Evolutionary conservation across 2,888 invertebrate genomes (phyloP), one percentile per base, ranked within the genome.

Genomic region (Panorpa germanica): DNA sequence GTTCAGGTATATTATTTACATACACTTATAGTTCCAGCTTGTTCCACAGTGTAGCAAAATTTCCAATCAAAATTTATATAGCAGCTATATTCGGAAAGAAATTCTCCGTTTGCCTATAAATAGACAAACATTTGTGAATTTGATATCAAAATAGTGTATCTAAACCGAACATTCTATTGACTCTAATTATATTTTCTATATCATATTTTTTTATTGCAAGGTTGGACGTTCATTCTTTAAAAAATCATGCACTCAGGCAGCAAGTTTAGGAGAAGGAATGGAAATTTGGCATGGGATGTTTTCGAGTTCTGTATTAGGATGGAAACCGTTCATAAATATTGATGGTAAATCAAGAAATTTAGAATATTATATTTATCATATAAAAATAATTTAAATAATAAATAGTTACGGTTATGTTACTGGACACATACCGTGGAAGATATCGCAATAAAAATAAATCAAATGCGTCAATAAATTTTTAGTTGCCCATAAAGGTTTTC

Each of bases 251-350:
- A 12, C 32, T 2, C 13, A n/a, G 8, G 9, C 36, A 2, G 28
- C 39, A n/a, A 59, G 62, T 45, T 58, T 96, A 6, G 71, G 76
- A 1, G 74, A 72, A 27, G 88, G 91, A 0, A 60, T 85, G 43
- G 85, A 91, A 50, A 71, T 93, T 46, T 91, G 91, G 78, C 45
- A 9, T 15, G 3, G n/a, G 9, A 7, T 10, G 11, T 96, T 83
- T 57, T 91, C 93, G 52, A 81, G 85, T 7, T 85, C 88, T 0
- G 69, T 88, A 37, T 70, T 93, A 30, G 90, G 90, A 8, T 81
- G 85, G 65, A 71, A 68, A 41, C 80, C 83, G 29, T 77, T 72
- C 52, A 55, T 98, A 21, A 96, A 96, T 51, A 72, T 96, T 33
- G 95, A 96, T 54, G 80, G 77, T 78, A 49, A 44, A 47, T 39